Evolutionary conservation across 2,888 invertebrate species (phyloP), one percentile per base, ranked within the genome.

Genomic region (Drosophila gaucha): DNA sequence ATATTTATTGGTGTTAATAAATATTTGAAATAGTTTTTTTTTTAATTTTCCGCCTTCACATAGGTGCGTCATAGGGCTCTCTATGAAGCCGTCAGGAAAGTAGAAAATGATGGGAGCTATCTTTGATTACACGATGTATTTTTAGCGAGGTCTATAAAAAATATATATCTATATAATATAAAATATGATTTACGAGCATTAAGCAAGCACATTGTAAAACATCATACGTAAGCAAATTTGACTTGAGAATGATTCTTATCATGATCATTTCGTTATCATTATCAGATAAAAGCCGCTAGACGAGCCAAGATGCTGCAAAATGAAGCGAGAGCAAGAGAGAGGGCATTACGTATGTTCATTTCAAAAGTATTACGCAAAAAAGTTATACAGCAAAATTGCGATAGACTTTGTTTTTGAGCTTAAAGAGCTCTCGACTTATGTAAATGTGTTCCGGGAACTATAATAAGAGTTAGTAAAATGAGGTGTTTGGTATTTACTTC

Each of bases 131-230:
- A 33, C 22, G 35, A 46, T 36, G 59, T 78, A 79, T 83, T 77
- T 77, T 77, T 77, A 79, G 74, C 67, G 8, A 38, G 28, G 18
- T 36, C 46, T 54, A 56, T 71, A 57, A 50, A 46, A 64, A 41
- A 52, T 60, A 56, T 52, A 52, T 12, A 6, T 24, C 18, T 38
- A 24, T 14, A 14, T 41, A 41, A 52, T 57, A 58, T 78, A 54
- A 52, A 63, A 58, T 38, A n/a, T 52, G 43, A 73, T 68, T 38
- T 68, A 50, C 14, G 36, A 43, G 49, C 20, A 1, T 26, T 30
- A 38, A 24, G 55, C 80, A 79, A 78, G 57, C 72, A 63, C 36
- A 66, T 67, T 77, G 80, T 80, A 82, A 82, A 74, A 64, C 49
- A 46, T 46, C 65, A 67, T 65, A 68, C 82, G 77, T 62, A 76